Evolutionary conservation across 2,113 vertebrate species (phyloP), one percentile per base, ranked within the genome.

Genomic region (Scartelaos histophorus): DNA sequence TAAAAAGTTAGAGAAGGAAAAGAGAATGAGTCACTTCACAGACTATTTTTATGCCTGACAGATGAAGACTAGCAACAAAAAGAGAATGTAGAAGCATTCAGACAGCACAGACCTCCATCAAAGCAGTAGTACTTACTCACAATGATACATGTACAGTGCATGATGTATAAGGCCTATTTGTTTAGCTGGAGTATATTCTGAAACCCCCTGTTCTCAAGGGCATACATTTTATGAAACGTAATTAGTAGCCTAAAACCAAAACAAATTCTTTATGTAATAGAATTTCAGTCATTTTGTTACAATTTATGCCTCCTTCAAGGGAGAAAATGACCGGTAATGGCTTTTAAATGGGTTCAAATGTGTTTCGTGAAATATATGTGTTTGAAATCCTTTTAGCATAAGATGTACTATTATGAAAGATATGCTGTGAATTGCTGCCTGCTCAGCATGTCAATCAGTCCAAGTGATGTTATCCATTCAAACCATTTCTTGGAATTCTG

Each of bases 21-120:
- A 29, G 49, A 67, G 7, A 74, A 56, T 12, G 29, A 76, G 66
- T 79, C 72, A 76, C 62, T 80, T 77, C 77, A 71, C 78, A 57
- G 35, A 29, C 62, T 10, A 60, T 70, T 69, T 76, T 70, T 53
- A 74, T 82, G 61, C 6, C 65, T 76, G 67, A 47, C 29, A 29
- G 29, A 2, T 46, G 56, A 69, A 69, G 53, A 11, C 15, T 69
- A 64, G 76, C 22, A 35, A 24, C 25, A 66, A 53, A 54, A 10
- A 19, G 19, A 45, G n/a, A 11, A 5, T 62, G 3, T 13, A 60
- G 3, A 24, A 24, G 4, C 11, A 29, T 13, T 24, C 57, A 13
- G 22, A 22, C 22, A 57, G 54, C 22, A 57, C 57, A 60, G 57
- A 60, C 24, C 7, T 29, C 57, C 24, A 25, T 13, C 24, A 60